Conservation (phyloP, 53 echinoderm and acorn worm species). For the Zoroaster sp. region DNA sequence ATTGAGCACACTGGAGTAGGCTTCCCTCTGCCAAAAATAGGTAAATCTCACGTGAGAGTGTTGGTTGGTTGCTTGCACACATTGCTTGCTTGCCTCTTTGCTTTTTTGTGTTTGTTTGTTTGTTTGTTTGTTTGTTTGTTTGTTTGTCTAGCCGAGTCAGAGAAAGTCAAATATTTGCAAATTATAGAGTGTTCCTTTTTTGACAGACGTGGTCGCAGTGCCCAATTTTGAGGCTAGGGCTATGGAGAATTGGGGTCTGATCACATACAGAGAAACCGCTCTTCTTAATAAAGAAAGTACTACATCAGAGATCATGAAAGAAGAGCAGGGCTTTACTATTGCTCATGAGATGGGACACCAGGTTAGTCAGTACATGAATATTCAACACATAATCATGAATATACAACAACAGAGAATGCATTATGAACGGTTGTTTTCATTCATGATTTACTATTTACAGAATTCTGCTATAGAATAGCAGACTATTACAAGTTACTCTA, state of each 20-base stretch:
- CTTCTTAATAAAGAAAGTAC: constrained; percentile 7
- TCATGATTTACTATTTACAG: too few species aligned
- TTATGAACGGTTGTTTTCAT: too few species aligned
- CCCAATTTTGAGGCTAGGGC: constrained; percentile 53
- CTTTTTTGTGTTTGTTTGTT: too few species aligned
- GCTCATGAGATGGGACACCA: constrained; percentile 73
- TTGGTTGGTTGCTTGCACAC: too few species aligned
- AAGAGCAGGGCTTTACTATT: constrained; percentile 7
- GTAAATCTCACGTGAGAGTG: too few species aligned
- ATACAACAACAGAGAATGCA: too few species aligned
- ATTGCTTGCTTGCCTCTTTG: too few species aligned
- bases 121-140: background rate
- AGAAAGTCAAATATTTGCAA: background rate
- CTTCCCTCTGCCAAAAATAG: constrained; percentile 65
- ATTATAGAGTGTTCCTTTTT: background rate
- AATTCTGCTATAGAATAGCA: too few species aligned
- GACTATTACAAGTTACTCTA: too few species aligned
- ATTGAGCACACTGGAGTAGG: constrained; percentile 20
- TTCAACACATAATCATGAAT: background rate
- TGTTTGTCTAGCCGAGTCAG: background rate
- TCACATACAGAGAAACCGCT: constrained; percentile 50
- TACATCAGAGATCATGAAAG: constrained; percentile 8
- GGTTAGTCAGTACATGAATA: constrained; percentile 13
- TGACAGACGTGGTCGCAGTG: constrained; percentile 57
- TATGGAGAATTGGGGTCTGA: constrained; percentile 78